phyloP scores from a whole-genome alignment of 2,888 invertebrate genomes.

The Hymenopus coronatus region DNA sequence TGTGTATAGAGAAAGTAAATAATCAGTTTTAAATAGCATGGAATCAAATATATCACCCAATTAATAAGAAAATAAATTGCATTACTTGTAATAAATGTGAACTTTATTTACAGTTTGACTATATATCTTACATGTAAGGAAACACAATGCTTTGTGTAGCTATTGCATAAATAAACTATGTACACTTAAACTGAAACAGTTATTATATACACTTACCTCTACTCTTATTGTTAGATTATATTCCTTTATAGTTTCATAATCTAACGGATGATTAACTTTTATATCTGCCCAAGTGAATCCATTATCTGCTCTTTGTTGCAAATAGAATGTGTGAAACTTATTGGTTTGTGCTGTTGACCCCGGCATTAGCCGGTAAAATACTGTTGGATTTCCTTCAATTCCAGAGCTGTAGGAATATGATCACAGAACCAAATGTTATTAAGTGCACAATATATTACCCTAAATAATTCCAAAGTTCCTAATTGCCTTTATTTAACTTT shows the following conservation, averaged over 20 bases:
- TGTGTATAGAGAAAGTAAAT: too few species aligned
- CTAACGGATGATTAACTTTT: conserved; percentile 92
- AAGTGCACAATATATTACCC: neutral
- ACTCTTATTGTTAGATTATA: conserved; percentile 94
- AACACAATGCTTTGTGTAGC: too few species aligned
- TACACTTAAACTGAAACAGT: too few species aligned
- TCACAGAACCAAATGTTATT: conserved; percentile 9
- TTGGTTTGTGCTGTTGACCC: conserved; percentile 95
- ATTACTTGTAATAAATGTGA: too few species aligned
- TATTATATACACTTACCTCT: conserved; percentile 64
- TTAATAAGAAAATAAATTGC: too few species aligned
- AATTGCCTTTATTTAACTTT: neutral
- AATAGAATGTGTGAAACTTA: conserved; percentile 92
- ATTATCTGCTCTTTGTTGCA: conserved; percentile 90
- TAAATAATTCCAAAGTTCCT: neutral
- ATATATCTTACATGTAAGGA: too few species aligned
- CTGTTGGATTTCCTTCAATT: conserved; percentile 93
- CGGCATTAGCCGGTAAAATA: conserved; percentile 93
- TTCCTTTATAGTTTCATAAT: conserved; percentile 92
- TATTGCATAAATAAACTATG: too few species aligned
- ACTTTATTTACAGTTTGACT: too few species aligned
- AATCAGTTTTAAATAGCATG: too few species aligned
- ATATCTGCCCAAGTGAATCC: conserved; percentile 94
- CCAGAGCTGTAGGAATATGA: conserved; percentile 70
- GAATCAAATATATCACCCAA: too few species aligned